Base-by-base conservation (phyloP, 2,888 invertebrate genomes). In the Ichneumoninae sp. region DNA sequence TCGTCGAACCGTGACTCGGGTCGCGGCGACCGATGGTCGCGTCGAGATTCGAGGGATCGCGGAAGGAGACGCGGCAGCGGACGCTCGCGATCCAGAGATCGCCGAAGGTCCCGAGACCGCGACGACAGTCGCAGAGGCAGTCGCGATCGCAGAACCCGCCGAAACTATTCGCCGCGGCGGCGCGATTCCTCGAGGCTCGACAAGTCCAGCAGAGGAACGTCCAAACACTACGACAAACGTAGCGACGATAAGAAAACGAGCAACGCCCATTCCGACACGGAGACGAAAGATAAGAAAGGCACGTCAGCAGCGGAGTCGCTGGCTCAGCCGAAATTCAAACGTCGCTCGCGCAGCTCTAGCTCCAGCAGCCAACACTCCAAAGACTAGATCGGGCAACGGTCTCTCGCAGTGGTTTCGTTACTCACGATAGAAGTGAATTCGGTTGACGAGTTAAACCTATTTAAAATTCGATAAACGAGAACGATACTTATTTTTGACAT, bases 41-140 rank as follows among this genome's bases (percentile, higher is more conserved):
- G 91, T 47, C 89, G 91, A 0, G 89, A 91, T 47, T 91, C 91
- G 0, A 88, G 89, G n/a, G 92, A 92, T 13, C 82, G 81, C 7
- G 89, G 89, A 40, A 88, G 87, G 52, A 88, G 90, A 79, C 89
- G 90, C 60, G 89, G 90, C 3, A 87, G 87, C n/a, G 87, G 89
- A 22, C 89, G 91, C 16, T 92, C 92, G 1, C 89, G 92, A 30
- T 93, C 92, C 0, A 88, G 92, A 52, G 92, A 92, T 85, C 91
- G 90, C n/a, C 87, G 90, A 66, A 88, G 92, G 69, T 91, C 92
- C 1, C 83, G 89, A 7, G 91, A 91, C 10, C 88, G 92, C 19
- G 91, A 91, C 66, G 87, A 88, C 19, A 87, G 87, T 79, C 89
- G 91, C 19, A 87, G 90, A 50, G 82, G 82, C 10, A 92, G 92